Evolutionary conservation across 1,140 invertebrate genomes (phyloP), one percentile per base, ranked within the genome.

Genomic region (Drosophila nikananu): DNA sequence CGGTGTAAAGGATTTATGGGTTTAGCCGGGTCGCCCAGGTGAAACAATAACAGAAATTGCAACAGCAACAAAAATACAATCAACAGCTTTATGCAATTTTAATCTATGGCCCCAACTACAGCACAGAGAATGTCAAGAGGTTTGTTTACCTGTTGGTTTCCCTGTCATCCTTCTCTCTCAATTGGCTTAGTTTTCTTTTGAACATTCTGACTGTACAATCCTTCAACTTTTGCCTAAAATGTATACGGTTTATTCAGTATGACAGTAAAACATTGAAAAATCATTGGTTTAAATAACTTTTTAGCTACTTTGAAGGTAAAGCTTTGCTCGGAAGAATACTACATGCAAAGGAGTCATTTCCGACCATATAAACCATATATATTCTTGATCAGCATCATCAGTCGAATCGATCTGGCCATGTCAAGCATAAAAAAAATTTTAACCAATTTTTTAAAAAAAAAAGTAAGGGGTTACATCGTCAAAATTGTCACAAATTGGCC

Each of bases 1-100:
- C 41, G 21, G 44, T 62, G 64, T 23, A 30, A 68, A 62, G 64
- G 64, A 77, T 77, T 77, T 77, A 77, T 77, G 75, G 51, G 65
- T 44, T 61, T 55, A 61, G 54, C 21, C 21, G 35, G 30, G 67
- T 46, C 19, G 23, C 10, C 5, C 21, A 67, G 30, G 63, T n/a
- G 48, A 19, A 52, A 46, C 51, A 58, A 42, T 46, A 64, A 58
- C 3, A 73, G 21, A 15, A 8, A 10, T 46, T n/a, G 19, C 13
- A 49, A 67, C 27, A 55, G 37, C 37, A 17, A 32, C 62, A 73
- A 77, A 62, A 75, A 75, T 55, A 54, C 59, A 80, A 80, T 80
- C 70, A 80, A 74, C 61, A 80, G 59, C 75, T 80, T 80, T 80
- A 60, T 80, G 52, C 37, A 80, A 80, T 63, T 80, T 80, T 80